Evolutionary conservation across 1,140 invertebrate genomes (phyloP).

Genomic region (Sycophila sp.): DNA sequence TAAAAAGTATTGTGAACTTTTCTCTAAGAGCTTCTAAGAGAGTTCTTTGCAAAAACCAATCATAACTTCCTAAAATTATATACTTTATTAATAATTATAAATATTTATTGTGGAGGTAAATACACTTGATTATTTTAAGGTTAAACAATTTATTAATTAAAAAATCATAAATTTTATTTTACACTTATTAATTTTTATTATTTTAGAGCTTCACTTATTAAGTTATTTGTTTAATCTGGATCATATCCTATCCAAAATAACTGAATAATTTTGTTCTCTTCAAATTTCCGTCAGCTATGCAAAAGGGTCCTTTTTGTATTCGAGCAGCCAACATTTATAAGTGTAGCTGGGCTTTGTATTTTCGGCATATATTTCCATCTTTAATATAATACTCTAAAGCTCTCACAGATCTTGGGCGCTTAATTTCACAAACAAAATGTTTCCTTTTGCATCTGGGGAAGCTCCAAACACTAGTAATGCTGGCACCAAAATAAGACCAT

Average conservation of each 20-base stretch:
- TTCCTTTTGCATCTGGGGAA: conserved; percentile 62
- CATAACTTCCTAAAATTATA: neutral
- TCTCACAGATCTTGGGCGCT: conserved; percentile 59
- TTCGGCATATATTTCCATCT: conserved; percentile 55
- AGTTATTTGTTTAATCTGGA: neutral
- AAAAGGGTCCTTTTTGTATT: conserved; percentile 54
- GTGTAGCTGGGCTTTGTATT: conserved; percentile 64
- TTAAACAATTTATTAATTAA: neutral
- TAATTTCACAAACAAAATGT: conserved; percentile 65
- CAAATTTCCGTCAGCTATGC: conserved; percentile 49
- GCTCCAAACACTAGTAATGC: conserved; percentile 51
- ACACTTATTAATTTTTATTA: too few species aligned
- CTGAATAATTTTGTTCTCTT: conserved; percentile 42
- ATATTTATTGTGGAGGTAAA: too few species aligned
- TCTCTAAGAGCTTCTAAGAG: too few species aligned
- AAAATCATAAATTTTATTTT: neutral
- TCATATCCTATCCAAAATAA: conserved; percentile 34
- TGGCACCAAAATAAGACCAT: conserved; percentile 39
- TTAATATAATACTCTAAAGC: conserved; percentile 59
- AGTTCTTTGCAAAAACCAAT: neutral
- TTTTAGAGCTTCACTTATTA: conserved; percentile 17
- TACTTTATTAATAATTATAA: neutral
- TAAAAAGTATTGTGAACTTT: too few species aligned
- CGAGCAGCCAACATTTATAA: conserved; percentile 63
- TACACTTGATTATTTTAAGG: too few species aligned